Percentiles rank a stretch among this genome's conserved stretches.
phyloP scores from a whole-genome alignment of 2,888 invertebrate genomes.

The Meiosimyza decipiens region DNA sequence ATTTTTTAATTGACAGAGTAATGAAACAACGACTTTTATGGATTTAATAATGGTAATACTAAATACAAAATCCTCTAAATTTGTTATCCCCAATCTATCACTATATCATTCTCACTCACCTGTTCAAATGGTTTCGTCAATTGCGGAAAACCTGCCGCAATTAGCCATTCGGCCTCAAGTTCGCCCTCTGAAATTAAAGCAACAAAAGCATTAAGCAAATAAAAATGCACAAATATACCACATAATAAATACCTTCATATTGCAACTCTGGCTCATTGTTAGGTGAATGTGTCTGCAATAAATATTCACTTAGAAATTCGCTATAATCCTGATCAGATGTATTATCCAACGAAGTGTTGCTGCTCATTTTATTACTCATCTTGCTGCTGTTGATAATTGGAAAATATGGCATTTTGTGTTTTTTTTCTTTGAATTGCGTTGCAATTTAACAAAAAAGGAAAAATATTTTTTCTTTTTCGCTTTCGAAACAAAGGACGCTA shows the following conservation, averaged over 20 bases:
- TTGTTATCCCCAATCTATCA: no score
- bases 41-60: no score
- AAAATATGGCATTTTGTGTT: constrained; percentile 51
- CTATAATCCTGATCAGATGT: constrained; percentile 64
- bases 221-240: constrained; percentile 4
- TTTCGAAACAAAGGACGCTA: neutral
- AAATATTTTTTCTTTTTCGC: no score
- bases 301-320: constrained; percentile 64
- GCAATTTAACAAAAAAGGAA: constrained; percentile 3
- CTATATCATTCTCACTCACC: constrained; percentile 52
- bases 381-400: constrained; percentile 49
- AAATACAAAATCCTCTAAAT: no score
- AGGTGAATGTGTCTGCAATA: constrained; percentile 60
- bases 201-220: constrained; percentile 1
- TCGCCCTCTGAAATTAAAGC: constrained; percentile 67
- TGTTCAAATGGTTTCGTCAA: constrained; percentile 68
- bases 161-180: constrained; percentile 70
- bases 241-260: constrained; percentile 59
- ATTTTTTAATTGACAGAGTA: no score
- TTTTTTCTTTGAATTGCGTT: neutral
- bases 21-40: no score
- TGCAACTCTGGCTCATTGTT: constrained; percentile 62
- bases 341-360: constrained; percentile 59
- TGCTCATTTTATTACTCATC: constrained; percentile 53
- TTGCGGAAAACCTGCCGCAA: constrained; percentile 69